phyloP scores from a whole-genome alignment of 1,140 invertebrate species.

The Aphelenchoides avenae region DNA sequence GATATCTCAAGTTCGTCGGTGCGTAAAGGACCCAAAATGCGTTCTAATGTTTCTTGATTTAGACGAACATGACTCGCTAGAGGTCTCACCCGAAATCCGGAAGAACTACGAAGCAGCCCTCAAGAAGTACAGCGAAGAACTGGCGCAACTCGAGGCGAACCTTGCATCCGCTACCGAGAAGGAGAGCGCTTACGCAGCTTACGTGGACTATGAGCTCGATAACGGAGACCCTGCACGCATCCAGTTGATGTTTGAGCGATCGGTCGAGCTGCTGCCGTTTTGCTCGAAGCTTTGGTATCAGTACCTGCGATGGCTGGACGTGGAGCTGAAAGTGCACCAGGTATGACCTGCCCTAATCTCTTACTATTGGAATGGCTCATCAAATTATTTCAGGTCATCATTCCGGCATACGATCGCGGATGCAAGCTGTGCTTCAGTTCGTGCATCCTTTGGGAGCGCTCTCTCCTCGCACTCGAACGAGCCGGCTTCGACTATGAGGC shows the following conservation, averaged over 20 bases:
- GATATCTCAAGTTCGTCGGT: conserved; percentile 7
- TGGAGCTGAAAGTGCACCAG: conserved; percentile 4
- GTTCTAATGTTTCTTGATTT: conserved; percentile 5
- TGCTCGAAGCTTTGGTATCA: conserved; percentile 5
- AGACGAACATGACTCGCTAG: no score
- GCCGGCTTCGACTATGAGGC: conserved; percentile 14
- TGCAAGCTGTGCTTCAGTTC: conserved; percentile 16
- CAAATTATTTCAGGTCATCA: conserved; percentile 11
- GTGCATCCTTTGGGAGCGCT: conserved; percentile 8
- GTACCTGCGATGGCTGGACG: conserved; percentile 7
- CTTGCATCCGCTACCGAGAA: background rate
- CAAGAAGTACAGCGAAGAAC: background rate
- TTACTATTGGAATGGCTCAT: no score
- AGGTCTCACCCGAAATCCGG: no score
- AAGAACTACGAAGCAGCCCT: no score
- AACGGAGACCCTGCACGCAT: conserved; percentile 4
- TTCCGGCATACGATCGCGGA: background rate
- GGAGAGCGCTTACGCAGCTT: background rate
- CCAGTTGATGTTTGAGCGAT: conserved; percentile 12
- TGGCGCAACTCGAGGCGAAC: background rate
- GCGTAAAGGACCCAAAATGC: background rate
- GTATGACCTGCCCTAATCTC: conserved; percentile 22
- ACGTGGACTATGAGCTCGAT: conserved; percentile 2
- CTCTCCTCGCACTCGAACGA: conserved; percentile 16
- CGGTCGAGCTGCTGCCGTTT: conserved; percentile 3